A percentile compares a stretch with the other conserved stretches of the same genome.
Conservation (phyloP, 2,113 vertebrate genomes). For the Nothocercus nigrocapillus region DNA sequence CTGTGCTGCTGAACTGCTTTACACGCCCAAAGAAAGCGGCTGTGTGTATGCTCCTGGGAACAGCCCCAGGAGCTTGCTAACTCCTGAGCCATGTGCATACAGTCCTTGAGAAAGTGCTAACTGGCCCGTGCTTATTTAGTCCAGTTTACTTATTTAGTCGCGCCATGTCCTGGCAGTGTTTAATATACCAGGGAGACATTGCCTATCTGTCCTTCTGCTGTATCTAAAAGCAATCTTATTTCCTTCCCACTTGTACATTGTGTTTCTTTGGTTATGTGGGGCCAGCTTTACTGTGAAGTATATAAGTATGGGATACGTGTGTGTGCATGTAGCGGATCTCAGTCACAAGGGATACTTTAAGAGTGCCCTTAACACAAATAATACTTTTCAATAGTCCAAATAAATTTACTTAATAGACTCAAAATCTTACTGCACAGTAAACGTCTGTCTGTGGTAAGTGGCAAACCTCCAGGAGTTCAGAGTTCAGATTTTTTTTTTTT, state of each 20-base stretch:
- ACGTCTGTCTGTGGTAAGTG: background rate
- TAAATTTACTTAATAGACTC: background rate
- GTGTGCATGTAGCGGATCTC: background rate
- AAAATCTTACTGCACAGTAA: background rate
- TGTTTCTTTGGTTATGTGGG: background rate
- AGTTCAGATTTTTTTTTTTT: background rate
- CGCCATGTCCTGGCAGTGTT: background rate
- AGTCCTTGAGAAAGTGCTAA: background rate
- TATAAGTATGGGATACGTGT: background rate
- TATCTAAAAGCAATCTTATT: background rate
- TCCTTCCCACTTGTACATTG: background rate
- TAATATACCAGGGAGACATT: background rate
- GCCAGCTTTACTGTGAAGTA: background rate
- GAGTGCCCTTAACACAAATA: background rate
- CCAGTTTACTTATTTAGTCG: background rate
- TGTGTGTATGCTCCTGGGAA: background rate
- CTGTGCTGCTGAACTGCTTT: background rate
- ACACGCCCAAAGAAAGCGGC: background rate
- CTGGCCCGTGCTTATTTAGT: background rate
- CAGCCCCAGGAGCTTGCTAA: background rate
- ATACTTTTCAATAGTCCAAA: background rate
- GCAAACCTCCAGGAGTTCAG: background rate
- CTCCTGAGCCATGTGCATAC: fast-evolving
- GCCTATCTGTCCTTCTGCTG: background rate
- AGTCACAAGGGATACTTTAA: background rate